These are phyloP conservation scores for Psittacus erithacus DNA, from an alignment of 2,113 vertebrate species.

Conservation along the genomic window DNA sequence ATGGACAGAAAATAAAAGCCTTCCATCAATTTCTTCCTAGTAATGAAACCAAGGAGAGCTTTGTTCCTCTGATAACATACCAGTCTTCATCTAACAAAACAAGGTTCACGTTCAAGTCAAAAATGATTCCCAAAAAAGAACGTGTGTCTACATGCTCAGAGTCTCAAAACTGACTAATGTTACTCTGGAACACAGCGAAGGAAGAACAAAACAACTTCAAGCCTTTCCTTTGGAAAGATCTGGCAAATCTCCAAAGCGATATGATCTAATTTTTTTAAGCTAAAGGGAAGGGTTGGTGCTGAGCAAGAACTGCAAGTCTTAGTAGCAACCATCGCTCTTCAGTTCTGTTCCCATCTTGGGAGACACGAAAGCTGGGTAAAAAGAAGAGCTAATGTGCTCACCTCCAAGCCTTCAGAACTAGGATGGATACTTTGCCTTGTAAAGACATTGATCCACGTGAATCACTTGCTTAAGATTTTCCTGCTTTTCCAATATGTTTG, in stretches of 20 bases:
- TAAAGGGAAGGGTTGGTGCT: background rate
- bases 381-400: background rate
- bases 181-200: background rate
- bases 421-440: background rate
- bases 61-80: background rate
- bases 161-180: background rate
- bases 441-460: background rate
- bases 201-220: background rate
- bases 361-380: background rate
- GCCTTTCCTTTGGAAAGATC: background rate
- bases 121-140: background rate
- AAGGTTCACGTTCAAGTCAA: background rate
- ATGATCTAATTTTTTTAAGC: background rate
- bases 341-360: background rate
- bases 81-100: background rate
- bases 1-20: background rate
- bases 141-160: background rate
- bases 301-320: background rate
- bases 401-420: background rate
- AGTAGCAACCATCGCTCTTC: rapidly evolving
- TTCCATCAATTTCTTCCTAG: background rate
- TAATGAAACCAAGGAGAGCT: background rate
- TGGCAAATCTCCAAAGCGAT: background rate
- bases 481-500: background rate
- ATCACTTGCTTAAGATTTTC: background rate